Conservation (phyloP, 2,797 vertebrate genomes). For the Sebastes taczanowskii region DNA sequence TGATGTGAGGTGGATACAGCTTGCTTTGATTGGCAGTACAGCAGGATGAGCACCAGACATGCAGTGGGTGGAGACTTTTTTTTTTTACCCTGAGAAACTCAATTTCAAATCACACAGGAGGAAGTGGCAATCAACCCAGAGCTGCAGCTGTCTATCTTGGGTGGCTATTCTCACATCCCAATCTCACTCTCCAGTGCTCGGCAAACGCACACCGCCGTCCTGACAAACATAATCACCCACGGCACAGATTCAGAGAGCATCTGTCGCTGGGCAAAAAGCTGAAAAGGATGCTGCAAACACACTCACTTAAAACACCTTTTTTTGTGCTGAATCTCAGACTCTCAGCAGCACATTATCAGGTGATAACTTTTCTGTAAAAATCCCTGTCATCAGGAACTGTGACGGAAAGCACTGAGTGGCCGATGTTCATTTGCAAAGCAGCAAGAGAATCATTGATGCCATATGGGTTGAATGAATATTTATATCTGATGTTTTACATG, state of each 20-base stretch:
- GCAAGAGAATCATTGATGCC: slow-evolving; percentile 37
- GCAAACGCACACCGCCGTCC: slow-evolving; percentile 62
- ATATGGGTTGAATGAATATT: slow-evolving; percentile 37
- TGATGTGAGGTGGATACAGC: slow-evolving; percentile 35
- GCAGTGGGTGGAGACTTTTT: slow-evolving; percentile 24
- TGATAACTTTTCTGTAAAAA: slow-evolving; percentile 51
- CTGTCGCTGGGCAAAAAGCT: slow-evolving; percentile 40
- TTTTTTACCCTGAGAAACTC: slow-evolving; percentile 37
- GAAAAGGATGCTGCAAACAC: background rate
- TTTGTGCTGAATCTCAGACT: slow-evolving; percentile 32
- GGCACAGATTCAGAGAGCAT: slow-evolving; percentile 53
- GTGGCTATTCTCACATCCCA: slow-evolving; percentile 60
- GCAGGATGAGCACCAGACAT: slow-evolving; percentile 37
- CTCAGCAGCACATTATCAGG: slow-evolving; percentile 25
- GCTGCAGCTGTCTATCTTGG: slow-evolving; percentile 67
- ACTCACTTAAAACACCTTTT: slow-evolving; percentile 48
- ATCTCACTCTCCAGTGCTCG: slow-evolving; percentile 65
- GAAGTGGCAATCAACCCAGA: slow-evolving; percentile 67
- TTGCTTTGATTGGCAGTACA: slow-evolving; percentile 46
- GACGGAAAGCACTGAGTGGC: background rate
- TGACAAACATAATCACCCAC: slow-evolving; percentile 72
- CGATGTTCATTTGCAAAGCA: slow-evolving; percentile 19
- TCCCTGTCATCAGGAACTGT: slow-evolving; percentile 13
- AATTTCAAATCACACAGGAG: slow-evolving; percentile 67
- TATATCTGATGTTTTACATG: slow-evolving; percentile 30